Conservation (phyloP, 2,888 invertebrate species). For the Lasioglossum oenotherae region DNA sequence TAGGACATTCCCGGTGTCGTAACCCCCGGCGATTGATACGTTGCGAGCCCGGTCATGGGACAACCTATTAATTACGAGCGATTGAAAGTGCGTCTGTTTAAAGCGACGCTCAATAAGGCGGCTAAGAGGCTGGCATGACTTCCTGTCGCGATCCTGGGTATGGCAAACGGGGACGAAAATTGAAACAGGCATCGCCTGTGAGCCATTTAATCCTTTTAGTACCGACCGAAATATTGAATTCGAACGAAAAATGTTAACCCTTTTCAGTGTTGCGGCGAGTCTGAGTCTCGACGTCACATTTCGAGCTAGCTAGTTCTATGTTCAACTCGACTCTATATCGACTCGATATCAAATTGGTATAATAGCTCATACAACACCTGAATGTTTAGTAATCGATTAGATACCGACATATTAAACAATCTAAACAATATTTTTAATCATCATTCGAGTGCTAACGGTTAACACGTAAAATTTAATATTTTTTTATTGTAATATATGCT, state of each 20-base stretch:
- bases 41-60: constrained; percentile 15
- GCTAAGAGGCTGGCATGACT: background rate
- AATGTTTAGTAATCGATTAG: too few relatives aligned
- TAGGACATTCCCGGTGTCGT: constrained; percentile 11
- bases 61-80: constrained; percentile 59
- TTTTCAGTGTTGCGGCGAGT: too few relatives aligned
- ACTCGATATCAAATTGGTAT: too few relatives aligned
- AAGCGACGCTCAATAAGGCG: constrained; percentile 29
- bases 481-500: background rate
- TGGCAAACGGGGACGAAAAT: background rate
- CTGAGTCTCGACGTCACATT: too few relatives aligned
- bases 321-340: too few relatives aligned
- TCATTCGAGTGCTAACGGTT: too few relatives aligned
- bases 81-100: constrained; percentile 46
- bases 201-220: background rate
- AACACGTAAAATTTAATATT: background rate
- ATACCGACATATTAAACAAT: too few relatives aligned
- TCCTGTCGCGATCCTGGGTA: background rate
- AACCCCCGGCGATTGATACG: constrained; percentile 42
- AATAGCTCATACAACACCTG: too few relatives aligned
- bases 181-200: background rate
- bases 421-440: too few relatives aligned
- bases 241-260: background rate
- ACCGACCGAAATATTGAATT: background rate
- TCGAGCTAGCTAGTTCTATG: too few relatives aligned